Base-by-base conservation (phyloP, 2,113 vertebrate species). In the Engystomops pustulosus region DNA sequence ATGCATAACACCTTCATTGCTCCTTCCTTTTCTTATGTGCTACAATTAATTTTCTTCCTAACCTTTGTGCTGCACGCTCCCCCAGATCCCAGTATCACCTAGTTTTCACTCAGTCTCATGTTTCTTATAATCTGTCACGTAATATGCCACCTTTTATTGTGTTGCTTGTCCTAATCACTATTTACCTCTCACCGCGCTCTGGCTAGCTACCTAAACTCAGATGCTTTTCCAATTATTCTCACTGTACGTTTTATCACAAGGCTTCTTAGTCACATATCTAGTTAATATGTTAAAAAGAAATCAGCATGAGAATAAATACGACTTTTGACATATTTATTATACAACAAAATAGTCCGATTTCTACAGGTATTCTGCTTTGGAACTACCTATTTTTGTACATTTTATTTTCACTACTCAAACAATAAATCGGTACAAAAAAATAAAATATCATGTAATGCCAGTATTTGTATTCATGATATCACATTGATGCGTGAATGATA, bases 1-100 rank as follows among this genome's bases (percentile, higher is more conserved):
- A 78, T 60, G 51, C 32, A 55, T 78, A 78, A 78, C 75, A 78
- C 51, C 27, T 76, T 58, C 17, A 77, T 36, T 38, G 20, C n/a
- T 38, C 11, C 18, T 47, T 38, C 53, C 49, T 58, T 47, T 27
- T 12, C 4, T 34, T 25, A 23, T n/a, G 30, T 77, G 12, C 32
- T 60, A 17, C 51, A 17, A 41, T 78, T 60, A 23, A 60, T 74
- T 38, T 77, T 53, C 32, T 58, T n/a, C 20, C 30, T 60, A 60
- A 58, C 34, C 36, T 77, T 58, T 55, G 20, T 55, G 32, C 20
- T 36, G 30, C 8, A 77, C 55, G 34, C 18, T 38, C 30, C 51
- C 38, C 4, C 32, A n/a, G 5, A 38, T 58, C 32, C 36, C 34
- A 77, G 53, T 38, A 53, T 77, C 49, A 38, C 51, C 51, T 58